Conservation (phyloP, 2,113 vertebrate species). For the Chloebia gouldiae region DNA sequence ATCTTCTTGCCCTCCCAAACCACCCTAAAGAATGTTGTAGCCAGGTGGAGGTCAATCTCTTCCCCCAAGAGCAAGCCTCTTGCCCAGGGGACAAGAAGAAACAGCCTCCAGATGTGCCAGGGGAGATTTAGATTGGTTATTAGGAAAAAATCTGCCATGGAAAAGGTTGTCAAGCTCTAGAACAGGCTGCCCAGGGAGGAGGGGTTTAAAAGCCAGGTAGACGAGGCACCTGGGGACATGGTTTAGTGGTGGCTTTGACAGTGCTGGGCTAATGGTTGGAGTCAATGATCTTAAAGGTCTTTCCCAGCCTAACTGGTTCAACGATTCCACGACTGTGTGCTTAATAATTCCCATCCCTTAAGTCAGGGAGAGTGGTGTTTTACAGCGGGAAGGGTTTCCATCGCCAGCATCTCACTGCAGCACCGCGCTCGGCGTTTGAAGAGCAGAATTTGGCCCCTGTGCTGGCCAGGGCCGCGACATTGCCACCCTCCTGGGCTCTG, state of each 20-base stretch:
- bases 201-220: neutral
- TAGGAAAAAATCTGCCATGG: neutral
- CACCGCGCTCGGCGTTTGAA: fast-evolving
- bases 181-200: neutral
- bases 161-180: neutral
- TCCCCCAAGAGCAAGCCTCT: fast-evolving
- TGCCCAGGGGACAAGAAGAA: neutral
- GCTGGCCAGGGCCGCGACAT: fast-evolving
- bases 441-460: fast-evolving
- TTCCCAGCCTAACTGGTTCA: neutral
- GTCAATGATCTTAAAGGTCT: neutral
- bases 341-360: fast-evolving
- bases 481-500: fast-evolving
- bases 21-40: neutral
- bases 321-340: fast-evolving
- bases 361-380: fast-evolving
- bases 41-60: too few species aligned
- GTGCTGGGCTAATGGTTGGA: neutral
- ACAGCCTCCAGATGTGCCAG: neutral
- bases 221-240: neutral
- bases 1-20: neutral
- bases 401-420: fast-evolving
- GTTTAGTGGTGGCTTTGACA: neutral
- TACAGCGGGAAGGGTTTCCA: neutral
- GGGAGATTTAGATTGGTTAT: neutral